Percentiles rank a stretch among this genome's conserved stretches.
phyloP scores from a whole-genome alignment of 1,140 invertebrate genomes.

The Atta texana region DNA sequence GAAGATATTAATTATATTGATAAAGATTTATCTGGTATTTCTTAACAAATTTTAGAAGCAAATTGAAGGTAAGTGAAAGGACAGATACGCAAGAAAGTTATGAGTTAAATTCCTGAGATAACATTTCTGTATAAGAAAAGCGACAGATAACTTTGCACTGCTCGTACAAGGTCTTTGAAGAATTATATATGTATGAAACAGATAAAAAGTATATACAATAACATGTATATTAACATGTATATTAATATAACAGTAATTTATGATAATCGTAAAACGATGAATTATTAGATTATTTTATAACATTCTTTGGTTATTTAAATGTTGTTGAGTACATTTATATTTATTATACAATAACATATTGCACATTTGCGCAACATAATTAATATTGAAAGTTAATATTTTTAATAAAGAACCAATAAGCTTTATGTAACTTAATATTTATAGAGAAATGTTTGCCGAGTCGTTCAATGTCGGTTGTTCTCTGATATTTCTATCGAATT shows the following conservation, averaged over 20 bases:
- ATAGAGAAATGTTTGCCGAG: constrained; percentile 28
- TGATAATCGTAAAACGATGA: not conserved
- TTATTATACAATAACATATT: not conserved
- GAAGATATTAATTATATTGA: constrained; percentile 12
- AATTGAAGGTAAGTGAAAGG: not conserved
- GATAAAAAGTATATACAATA: not conserved
- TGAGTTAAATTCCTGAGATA: constrained; percentile 17
- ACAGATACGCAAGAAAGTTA: constrained; percentile 24
- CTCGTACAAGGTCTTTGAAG: not conserved
- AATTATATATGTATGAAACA: constrained; percentile 1
- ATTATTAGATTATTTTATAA: not conserved
- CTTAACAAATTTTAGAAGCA: constrained; percentile 14
- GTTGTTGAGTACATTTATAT: constrained; percentile 9
- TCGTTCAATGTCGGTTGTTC: constrained; percentile 1
- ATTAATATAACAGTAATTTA: not conserved
- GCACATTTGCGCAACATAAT: not conserved
- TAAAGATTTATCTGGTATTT: constrained; percentile 17
- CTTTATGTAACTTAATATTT: constrained; percentile 36
- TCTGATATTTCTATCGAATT: constrained; percentile 56
- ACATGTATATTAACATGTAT: not conserved
- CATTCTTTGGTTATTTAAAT: not conserved
- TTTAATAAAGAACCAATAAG: constrained; percentile 20
- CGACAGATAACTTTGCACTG: not conserved
- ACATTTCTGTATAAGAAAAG: constrained; percentile 13
- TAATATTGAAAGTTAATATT: constrained; percentile 33